Base-by-base conservation (phyloP, 2,888 invertebrate species). In the Pristionchus exspectatus region DNA sequence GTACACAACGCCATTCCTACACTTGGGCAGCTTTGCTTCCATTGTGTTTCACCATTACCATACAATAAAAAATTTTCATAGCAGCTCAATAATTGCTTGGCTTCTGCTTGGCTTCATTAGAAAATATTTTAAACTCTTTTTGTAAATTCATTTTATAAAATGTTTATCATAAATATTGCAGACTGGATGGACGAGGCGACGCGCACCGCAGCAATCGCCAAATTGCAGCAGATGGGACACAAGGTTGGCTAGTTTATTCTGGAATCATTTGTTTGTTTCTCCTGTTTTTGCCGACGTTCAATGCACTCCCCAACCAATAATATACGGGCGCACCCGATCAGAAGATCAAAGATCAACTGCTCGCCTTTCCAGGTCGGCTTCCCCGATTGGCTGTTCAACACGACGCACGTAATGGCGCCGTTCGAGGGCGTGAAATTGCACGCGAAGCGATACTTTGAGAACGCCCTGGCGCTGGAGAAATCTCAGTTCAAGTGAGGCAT, bases 131-230 rank as follows among this genome's bases (percentile, higher is more conserved):
- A n/a, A n/a, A n/a, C n/a, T n/a, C n/a, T n/a, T n/a, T n/a, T n/a
- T n/a, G n/a, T n/a, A n/a, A n/a, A n/a, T n/a, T n/a, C n/a, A n/a
- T n/a, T n/a, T n/a, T n/a, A n/a, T n/a, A n/a, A n/a, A n/a, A n/a
- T n/a, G n/a, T n/a, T n/a, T n/a, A 3, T 44, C 44, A 59, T 50
- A 59, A 27, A 66, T 33, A 7, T 16, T 72, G 92, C 92, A 0
- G 94, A 93, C 87, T 94, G 94, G 94, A 94, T 94, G 89, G 94
- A 94, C 89, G 93, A 94, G 89, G 92, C 90, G 86, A 94, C 94
- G 30, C 83, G 93, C 72, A 90, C 91, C 27, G 92, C 92, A 12
- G 94, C 94, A 9, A 83, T 94, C 44, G 90, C 89, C 74, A 94
- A 94, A 85, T 72, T 94, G 33, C 91, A 93, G 50, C 91, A 90